Evolutionary conservation across 2,797 vertebrate species (phyloP), one percentile per base, ranked within the genome.

Genomic region (Botia almorhae): DNA sequence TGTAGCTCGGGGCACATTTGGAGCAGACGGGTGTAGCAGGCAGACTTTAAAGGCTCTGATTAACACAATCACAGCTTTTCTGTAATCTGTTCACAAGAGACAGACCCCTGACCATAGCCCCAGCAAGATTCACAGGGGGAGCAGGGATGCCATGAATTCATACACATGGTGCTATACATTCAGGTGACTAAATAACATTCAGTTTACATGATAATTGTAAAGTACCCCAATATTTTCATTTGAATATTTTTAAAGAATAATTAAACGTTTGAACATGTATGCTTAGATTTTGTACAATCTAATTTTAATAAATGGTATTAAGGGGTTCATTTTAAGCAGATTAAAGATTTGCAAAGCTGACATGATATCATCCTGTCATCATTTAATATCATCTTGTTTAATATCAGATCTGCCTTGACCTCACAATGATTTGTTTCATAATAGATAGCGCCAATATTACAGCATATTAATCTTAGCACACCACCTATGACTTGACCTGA

Each of bases 41-140:
- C 78, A 74, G 36, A 53, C 70, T 74, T 80, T 74, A 74, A 74
- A 69, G 46, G 33, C 53, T 63, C 56, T 75, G 23, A 79, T 75
- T 80, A 83, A 83, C 76, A 80, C 82, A 80, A 83, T 80, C 77
- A 80, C 71, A 43, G 43, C 51, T 48, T 68, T 74, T 46, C 46
- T 65, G 16, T 83, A 70, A 58, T 83, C 82, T 63, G 13, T 46
- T 65, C 65, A 75, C 46, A 43, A 56, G 70, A 55, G 64, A 53
- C 3, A 0, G 29, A 55, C 48, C 70, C 46, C 29, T 67, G 33
- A 63, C 71, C 29, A 39, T 53, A 61, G 21, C 29, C 64, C 16
- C 23, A 2, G 13, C 21, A 23, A 23, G 33, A 56, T 70, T 69
- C 26, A 33, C 56, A 36, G 39, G 23, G 46, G 55, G 16, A 17